These are phyloP conservation scores for Campoletis sonorensis DNA, from an alignment of 1,140 invertebrate genomes.

Conservation along the genomic window DNA sequence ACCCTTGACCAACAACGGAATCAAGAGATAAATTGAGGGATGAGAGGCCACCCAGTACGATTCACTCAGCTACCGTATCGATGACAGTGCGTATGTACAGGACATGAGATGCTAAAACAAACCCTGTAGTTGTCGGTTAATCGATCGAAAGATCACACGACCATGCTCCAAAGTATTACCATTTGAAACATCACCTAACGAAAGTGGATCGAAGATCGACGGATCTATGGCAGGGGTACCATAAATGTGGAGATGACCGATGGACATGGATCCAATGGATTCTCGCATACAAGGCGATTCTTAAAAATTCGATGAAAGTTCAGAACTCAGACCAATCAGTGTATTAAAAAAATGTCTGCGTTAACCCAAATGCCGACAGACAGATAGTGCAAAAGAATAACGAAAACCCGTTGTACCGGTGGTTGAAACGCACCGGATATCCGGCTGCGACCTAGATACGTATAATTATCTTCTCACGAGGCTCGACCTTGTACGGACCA, in stretches of 20 bases:
- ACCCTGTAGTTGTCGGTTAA: too few species aligned
- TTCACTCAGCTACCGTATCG: background rate
- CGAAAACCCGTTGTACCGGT: slow-evolving; percentile 3
- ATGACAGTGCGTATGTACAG: background rate
- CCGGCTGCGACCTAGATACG: slow-evolving; percentile 67
- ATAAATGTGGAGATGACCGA: background rate
- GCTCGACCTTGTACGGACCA: slow-evolving; percentile 65
- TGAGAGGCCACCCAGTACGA: background rate
- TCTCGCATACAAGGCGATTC: background rate
- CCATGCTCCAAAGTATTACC: background rate
- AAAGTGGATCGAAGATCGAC: background rate
- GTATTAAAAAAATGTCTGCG: background rate
- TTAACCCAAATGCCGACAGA: background rate
- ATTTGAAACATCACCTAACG: background rate
- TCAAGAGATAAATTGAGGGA: slow-evolving; percentile 1
- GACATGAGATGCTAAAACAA: background rate
- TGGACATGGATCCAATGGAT: background rate
- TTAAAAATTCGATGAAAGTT: background rate
- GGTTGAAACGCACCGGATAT: slow-evolving; percentile 55
- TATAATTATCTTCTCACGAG: slow-evolving; percentile 68
- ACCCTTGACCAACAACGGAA: slow-evolving; percentile 50
- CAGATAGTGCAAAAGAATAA: background rate
- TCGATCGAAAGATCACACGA: background rate
- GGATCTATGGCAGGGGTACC: background rate
- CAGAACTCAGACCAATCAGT: background rate